These are phyloP conservation scores for Arbacia lixula DNA, from an alignment of 53 echinoderm and acorn worm genomes.

Conservation along the genomic window DNA sequence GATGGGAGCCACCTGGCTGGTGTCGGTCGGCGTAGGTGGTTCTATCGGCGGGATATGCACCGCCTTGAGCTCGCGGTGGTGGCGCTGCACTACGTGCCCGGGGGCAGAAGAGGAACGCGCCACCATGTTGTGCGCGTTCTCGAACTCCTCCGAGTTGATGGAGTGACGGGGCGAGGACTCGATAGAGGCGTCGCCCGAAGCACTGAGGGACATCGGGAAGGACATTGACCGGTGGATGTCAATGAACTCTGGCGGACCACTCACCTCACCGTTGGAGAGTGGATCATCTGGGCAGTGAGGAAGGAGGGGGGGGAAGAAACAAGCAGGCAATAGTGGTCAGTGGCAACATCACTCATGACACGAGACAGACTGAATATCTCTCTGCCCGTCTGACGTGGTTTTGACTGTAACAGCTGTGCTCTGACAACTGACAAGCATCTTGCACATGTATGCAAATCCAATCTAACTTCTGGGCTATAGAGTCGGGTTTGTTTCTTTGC, in stretches of 20 bases:
- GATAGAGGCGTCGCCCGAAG: constrained; percentile 19
- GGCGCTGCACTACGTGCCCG: background rate
- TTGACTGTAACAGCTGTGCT: too few species aligned
- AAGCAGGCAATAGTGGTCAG: too few species aligned
- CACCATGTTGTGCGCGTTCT: constrained; percentile 48
- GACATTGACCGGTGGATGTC: constrained; percentile 71
- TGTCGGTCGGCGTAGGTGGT: constrained; percentile 80
- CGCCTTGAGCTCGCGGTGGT: constrained; percentile 15
- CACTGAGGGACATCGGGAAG: constrained; percentile 48
- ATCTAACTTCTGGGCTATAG: too few species aligned
- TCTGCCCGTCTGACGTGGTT: too few species aligned
- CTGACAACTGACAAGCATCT: too few species aligned
- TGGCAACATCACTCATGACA: too few species aligned
- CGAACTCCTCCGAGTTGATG: constrained; percentile 4
- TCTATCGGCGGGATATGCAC: constrained; percentile 46
- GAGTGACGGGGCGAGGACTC: constrained; percentile 40
- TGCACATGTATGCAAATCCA: too few species aligned
- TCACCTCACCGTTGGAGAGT: constrained; percentile 71
- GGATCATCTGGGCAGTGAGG: constrained; percentile 76
- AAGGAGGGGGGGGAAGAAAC: too few species aligned
- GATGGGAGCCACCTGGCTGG: constrained; percentile 62
- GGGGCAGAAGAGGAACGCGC: constrained; percentile 73
- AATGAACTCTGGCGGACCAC: constrained; percentile 39
- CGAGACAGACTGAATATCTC: too few species aligned
- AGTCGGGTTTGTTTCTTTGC: too few species aligned